Evolutionary conservation across 2,113 vertebrate genomes (phyloP), one percentile per base, ranked within the genome.

Genomic region (Todiramphus saurophagus): DNA sequence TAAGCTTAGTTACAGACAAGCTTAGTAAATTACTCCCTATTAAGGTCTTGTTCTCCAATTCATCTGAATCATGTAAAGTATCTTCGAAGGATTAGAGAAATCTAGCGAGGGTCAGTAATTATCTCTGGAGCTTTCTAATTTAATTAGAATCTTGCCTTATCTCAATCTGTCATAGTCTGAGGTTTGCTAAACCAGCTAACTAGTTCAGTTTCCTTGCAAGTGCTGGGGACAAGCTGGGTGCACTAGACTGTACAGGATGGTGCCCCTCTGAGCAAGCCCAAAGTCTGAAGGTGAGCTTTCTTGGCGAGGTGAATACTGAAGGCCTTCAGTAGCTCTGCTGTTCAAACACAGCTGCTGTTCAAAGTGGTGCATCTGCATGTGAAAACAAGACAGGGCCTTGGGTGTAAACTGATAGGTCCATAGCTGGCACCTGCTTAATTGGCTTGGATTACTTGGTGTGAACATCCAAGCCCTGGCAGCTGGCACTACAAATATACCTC

Each of bases 81-180:
- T 41, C 76, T 95, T 92, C 70, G 64, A 92, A 94, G 79, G 79
- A 83, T 95, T 90, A 93, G 72, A 89, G 69, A 84, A 75, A 60
- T 51, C 21, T 0, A 89, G 43, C 35, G 37, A 88, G 60, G 68
- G 64, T 70, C 60, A 63, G 39, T 72, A 53, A 83, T 87, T 67
- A 60, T 59, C 73, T 90, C 28, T 39, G 19, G 58, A 90, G 18
- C 41, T 48, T 93, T 89, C 84, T 93, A 56, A 51, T 89, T 87
- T 72, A 87, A 79, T 79, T 91, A 41, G 41, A 84, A 50, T 74
- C n/a, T 25, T 78, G n/a, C 46, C 62, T 94, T 33, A 39, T 80
- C 63, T 89, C 77, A 74, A 67, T 74, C 59, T 39, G 56, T 90
- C 8, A 3, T 70, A 64, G 62, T 51, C 43, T 82, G 77, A 70